These are phyloP conservation scores for Tachina lurida DNA, from an alignment of 2,888 invertebrate species.

Conservation along the genomic window DNA sequence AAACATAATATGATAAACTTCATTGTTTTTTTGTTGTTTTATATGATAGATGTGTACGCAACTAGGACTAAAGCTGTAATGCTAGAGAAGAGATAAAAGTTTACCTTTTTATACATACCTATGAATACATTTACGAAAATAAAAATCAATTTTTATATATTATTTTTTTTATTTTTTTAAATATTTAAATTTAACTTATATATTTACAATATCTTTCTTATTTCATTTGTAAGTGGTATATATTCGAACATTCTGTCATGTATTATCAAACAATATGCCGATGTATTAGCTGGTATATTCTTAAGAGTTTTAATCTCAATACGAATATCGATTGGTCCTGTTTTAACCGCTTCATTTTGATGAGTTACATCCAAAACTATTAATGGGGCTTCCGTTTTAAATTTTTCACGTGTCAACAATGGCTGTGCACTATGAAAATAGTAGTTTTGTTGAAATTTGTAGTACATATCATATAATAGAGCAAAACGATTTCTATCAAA, in stretches of 20 bases:
- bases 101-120: not conserved
- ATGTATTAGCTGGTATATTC: conserved; percentile 35
- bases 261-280: conserved; percentile 46
- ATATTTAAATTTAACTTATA: not conserved
- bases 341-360: conserved; percentile 46
- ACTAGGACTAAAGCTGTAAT: not conserved
- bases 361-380: conserved; percentile 49
- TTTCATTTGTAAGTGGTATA: conserved; percentile 40
- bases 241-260: conserved; percentile 31
- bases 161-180: too few species aligned
- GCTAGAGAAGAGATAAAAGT: not conserved
- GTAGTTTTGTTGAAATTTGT: not conserved
- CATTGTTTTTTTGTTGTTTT: not conserved
- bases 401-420: conserved; percentile 12
- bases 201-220: conserved; percentile 22
- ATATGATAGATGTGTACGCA: not conserved
- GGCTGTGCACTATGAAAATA: conserved; percentile 5
- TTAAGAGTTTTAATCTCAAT: conserved; percentile 32
- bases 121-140: not conserved
- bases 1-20: not conserved
- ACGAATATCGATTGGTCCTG: conserved; percentile 37
- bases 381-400: conserved; percentile 27
- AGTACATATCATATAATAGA: conserved; percentile 10
- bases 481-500: conserved; percentile 64
- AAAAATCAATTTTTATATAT: not conserved